Conservation (phyloP, 2,113 vertebrate genomes). For the Recurvirostra avosetta region DNA sequence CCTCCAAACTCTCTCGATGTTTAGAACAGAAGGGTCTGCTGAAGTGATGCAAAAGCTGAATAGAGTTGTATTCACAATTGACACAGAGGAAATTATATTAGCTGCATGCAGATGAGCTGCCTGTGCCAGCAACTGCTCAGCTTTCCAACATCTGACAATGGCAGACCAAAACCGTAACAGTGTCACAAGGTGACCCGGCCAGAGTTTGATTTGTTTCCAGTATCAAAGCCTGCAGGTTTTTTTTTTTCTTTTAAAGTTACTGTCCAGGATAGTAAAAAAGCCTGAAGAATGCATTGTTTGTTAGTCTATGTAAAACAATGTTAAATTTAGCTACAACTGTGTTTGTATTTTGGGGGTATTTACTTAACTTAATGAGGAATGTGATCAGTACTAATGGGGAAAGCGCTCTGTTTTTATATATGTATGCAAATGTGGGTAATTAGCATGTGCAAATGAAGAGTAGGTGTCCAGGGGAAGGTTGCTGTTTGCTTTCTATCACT, state of each 20-base stretch:
- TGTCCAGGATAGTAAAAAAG: neutral
- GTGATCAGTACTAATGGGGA: constrained; percentile 31
- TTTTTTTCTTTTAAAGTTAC: neutral
- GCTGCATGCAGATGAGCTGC: neutral
- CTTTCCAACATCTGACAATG: neutral
- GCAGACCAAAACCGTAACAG: neutral
- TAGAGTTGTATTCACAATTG: neutral
- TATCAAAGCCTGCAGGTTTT: neutral
- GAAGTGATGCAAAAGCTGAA: neutral
- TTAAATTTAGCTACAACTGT: neutral
- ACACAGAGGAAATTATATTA: neutral
- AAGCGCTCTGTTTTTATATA: constrained; percentile 6
- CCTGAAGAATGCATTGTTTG: neutral
- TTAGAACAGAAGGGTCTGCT: neutral
- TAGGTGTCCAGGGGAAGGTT: constrained; percentile 64
- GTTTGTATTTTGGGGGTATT: constrained; percentile 43
- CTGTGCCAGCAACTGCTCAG: neutral
- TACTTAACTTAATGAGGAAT: constrained; percentile 64
- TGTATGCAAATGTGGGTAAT: constrained; percentile 66
- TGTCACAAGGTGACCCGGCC: neutral
- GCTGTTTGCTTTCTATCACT: constrained; percentile 55
- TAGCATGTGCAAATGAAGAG: constrained; percentile 62
- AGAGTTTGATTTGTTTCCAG: neutral
- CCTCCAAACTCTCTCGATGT: neutral
- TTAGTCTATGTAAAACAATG: neutral